A percentile compares a stretch with the other conserved stretches of the same genome.
Evolutionary conservation across 2,888 invertebrate species (phyloP).

Genomic region (Monochamus alternatus): DNA sequence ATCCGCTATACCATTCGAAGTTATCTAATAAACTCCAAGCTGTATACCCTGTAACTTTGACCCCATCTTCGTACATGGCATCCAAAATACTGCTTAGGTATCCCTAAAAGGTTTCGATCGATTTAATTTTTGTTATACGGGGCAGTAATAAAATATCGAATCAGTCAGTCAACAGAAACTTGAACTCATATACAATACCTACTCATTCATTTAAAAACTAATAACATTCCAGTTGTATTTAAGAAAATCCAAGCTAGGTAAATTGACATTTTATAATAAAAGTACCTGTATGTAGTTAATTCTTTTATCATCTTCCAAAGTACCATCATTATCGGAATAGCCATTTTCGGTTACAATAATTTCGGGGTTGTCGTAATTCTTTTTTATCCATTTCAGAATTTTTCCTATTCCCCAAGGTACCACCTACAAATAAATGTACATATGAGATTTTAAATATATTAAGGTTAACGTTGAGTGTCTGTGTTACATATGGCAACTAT

Average conservation of each 20-base stretch:
- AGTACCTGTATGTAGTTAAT: slow-evolving; percentile 36
- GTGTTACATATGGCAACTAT: too few species aligned
- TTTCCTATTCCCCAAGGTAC: slow-evolving; percentile 70
- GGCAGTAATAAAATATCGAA: too few species aligned
- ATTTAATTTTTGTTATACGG: too few species aligned
- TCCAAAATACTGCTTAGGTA: slow-evolving; percentile 70
- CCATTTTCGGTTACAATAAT: slow-evolving; percentile 75
- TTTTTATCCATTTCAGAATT: slow-evolving; percentile 29
- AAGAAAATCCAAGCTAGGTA: too few species aligned
- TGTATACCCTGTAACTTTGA: slow-evolving; percentile 68
- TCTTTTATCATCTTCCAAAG: slow-evolving; percentile 33
- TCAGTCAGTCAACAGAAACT: too few species aligned
- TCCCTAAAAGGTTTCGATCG: slow-evolving; percentile 51
- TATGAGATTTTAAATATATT: too few species aligned
- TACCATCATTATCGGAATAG: slow-evolving; percentile 67
- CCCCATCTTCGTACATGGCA: slow-evolving; percentile 65
- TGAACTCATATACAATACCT: too few species aligned
- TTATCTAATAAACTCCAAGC: slow-evolving; percentile 64
- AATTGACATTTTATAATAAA: background rate
- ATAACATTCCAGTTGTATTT: too few species aligned
- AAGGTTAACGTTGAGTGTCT: too few species aligned
- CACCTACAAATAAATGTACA: slow-evolving; percentile 63
- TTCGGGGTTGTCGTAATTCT: slow-evolving; percentile 51
- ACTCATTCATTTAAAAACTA: too few species aligned
- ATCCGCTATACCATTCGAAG: slow-evolving; percentile 71